Evolutionary conservation across 2,888 invertebrate genomes (phyloP).

Genomic region (Mystacides longicornis): DNA sequence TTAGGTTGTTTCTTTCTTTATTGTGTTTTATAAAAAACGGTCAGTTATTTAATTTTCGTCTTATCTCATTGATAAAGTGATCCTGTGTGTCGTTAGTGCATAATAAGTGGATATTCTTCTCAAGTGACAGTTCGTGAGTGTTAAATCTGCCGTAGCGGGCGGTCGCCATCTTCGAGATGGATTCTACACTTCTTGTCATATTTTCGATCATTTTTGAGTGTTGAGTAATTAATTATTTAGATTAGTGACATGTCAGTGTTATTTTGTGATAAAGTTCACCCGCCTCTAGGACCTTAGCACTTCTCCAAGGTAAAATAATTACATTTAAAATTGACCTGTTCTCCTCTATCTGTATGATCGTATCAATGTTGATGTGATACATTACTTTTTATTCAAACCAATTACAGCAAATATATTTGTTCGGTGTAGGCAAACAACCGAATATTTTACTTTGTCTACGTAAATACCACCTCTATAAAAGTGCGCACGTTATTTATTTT

Average conservation of each 20-base stretch:
- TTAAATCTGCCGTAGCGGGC: slow-evolving; percentile 34
- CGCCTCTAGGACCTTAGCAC: slow-evolving; percentile 25
- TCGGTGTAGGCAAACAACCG: too few relatives aligned
- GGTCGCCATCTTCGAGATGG: slow-evolving; percentile 54
- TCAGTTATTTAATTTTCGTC: background rate
- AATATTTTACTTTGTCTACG: too few relatives aligned
- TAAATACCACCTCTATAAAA: too few relatives aligned
- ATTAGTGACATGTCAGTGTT: slow-evolving; percentile 17
- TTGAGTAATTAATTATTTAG: slow-evolving; percentile 17
- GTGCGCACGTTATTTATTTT: too few relatives aligned
- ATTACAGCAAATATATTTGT: slow-evolving; percentile 1
- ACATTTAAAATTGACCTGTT: slow-evolving; percentile 13
- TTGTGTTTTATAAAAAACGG: slow-evolving; percentile 6
- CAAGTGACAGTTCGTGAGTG: slow-evolving; percentile 24
- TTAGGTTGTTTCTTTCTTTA: slow-evolving; percentile 20
- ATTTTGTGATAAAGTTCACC: slow-evolving; percentile 24
- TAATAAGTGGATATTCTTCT: slow-evolving; percentile 15
- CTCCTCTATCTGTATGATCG: slow-evolving; percentile 8
- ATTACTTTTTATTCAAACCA: background rate
- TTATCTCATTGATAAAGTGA: slow-evolving; percentile 12
- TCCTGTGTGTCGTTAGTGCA: slow-evolving; percentile 13
- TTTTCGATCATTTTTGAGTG: slow-evolving; percentile 24
- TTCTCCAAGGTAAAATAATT: slow-evolving; percentile 22
- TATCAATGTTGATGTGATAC: background rate
- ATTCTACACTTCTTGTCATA: slow-evolving; percentile 37